Base-by-base conservation (phyloP, 2,797 vertebrate genomes). In the Sorex maritimensis region DNA sequence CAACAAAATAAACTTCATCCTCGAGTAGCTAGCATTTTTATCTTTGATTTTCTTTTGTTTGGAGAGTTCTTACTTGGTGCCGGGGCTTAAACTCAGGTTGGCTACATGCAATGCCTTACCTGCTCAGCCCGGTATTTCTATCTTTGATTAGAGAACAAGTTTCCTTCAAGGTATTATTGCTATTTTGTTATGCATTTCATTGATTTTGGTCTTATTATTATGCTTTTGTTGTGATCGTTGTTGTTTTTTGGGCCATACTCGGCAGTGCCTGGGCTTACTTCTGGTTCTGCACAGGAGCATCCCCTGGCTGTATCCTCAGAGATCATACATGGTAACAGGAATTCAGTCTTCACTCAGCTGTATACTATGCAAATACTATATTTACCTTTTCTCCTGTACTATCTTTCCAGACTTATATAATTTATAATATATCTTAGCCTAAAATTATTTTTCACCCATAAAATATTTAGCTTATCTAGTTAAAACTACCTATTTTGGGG, bases 381-480 rank as follows among this genome's bases (percentile, higher is more conserved):
- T 9, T 52, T 52, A 23, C 58, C 58, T 61, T 21, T 17, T 6
- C 58, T 61, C 17, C 19, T 61, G 15, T 61, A 61, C 58, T 61
- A 61, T 61, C 19, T 61, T 6, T 17, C 17, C 58, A 61, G 21
- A 21, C 21, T 61, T 21, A 21, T 61, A 61, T 19, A 7, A 13
- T 68, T 86, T 82, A 83, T 12, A 21, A 10, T 28, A 21, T n/a
- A 63, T 82, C 85, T 80, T 92, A 81, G n/a, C 6, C 4, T 86
- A 17, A 28, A 61, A 61, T 17, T 71, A 85, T 73, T 78, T 5
- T 82, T 80, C 13, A 58, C 6, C 6, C 2, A 9, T 65, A 58
- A 94, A 88, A 34, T 87, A 55, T 19, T 6, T 86, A 55, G 10
- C 4, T 49, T 80, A 65, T 44, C 3, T 83, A 81, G 17, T 58